A percentile compares a stretch with the other conserved stretches of the same genome.
These are phyloP conservation scores for Dryas iulia DNA, from an alignment of 1,140 invertebrate genomes.

Conservation along the genomic window DNA sequence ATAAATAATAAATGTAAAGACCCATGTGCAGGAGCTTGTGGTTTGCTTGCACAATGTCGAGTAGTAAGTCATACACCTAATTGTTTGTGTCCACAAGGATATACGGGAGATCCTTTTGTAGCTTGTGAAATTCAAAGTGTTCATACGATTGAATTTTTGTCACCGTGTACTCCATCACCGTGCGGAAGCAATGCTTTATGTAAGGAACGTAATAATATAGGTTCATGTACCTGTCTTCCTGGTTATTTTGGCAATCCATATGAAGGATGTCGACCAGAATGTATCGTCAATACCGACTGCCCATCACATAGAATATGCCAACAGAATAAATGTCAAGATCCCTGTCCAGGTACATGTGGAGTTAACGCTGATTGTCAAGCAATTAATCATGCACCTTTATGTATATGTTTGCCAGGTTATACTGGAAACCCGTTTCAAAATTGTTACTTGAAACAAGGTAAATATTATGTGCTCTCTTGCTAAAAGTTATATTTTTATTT, in stretches of 20 bases:
- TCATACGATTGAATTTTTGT: conserved; percentile 54
- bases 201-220: conserved; percentile 81
- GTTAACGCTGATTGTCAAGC: conserved; percentile 83
- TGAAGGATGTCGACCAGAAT: conserved; percentile 84
- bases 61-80: conserved; percentile 85
- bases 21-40: conserved; percentile 85
- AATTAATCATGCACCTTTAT: conserved; percentile 81
- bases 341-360: conserved; percentile 85
- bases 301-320: conserved; percentile 82
- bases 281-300: conserved; percentile 84
- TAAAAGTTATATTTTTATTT: background rate
- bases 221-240: conserved; percentile 83
- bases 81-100: conserved; percentile 82
- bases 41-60: conserved; percentile 83
- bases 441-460: conserved; percentile 82
- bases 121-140: conserved; percentile 69
- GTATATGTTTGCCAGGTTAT: conserved; percentile 81
- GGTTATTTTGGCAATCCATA: conserved; percentile 87
- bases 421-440: conserved; percentile 83
- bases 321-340: conserved; percentile 83
- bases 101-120: conserved; percentile 82
- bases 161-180: conserved; percentile 83
- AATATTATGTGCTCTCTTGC: conserved; percentile 41
- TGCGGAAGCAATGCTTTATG: conserved; percentile 86
- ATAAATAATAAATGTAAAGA: conserved; percentile 86